Evolutionary conservation across 2,113 vertebrate genomes (phyloP).

Genomic region (Ploceus nigricollis): DNA sequence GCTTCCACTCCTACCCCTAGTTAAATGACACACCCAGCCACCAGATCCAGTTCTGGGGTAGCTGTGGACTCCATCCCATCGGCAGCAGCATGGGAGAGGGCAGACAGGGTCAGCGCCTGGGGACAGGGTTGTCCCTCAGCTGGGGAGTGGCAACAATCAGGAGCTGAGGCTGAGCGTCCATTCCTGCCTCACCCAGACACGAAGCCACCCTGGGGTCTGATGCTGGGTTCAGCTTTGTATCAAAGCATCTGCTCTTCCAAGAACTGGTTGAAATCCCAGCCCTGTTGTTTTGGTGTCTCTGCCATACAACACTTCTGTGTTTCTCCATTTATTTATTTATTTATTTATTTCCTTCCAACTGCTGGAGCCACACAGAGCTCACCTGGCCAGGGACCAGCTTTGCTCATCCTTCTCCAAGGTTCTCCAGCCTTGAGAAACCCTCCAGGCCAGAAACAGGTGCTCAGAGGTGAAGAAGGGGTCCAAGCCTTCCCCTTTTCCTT

Average conservation of each 20-base stretch:
- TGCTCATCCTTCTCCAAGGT: neutral
- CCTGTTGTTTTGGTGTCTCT: neutral
- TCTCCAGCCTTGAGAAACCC: neutral
- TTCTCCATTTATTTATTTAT: neutral
- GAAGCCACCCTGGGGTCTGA: neutral
- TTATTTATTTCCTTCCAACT: neutral
- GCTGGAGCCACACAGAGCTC: rapidly evolving
- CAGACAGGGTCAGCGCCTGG: neutral
- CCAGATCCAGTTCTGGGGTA: neutral
- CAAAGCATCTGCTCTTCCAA: neutral
- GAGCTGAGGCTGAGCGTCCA: neutral
- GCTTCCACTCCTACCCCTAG: neutral
- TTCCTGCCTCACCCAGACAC: neutral
- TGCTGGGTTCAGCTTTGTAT: neutral
- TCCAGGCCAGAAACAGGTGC: neutral
- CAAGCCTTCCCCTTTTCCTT: neutral
- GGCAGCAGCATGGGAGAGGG: neutral
- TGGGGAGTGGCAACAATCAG: neutral
- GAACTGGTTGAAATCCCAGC: neutral
- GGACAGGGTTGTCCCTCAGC: neutral
- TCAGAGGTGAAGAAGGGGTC: neutral
- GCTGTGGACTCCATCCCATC: neutral
- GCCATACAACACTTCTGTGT: neutral
- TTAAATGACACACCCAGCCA: neutral
- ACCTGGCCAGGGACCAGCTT: neutral